These are phyloP conservation scores for Colistium nudipinnis DNA, from an alignment of 2,113 vertebrate genomes.

Conservation along the genomic window DNA sequence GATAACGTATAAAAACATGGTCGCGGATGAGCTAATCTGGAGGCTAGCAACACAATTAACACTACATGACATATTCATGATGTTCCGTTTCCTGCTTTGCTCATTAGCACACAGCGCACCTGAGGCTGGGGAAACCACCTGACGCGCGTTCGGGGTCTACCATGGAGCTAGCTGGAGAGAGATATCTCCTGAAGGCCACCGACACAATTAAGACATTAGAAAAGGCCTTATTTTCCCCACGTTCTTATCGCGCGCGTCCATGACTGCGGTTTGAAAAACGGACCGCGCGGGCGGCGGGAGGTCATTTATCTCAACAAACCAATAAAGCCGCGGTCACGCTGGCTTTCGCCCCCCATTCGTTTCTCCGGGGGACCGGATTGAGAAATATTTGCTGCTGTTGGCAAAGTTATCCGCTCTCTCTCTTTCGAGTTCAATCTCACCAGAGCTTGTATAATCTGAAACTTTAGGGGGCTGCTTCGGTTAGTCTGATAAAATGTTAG, in stretches of 20 bases:
- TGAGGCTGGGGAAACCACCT: neutral
- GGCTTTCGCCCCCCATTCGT: neutral
- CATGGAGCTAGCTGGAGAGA: no score
- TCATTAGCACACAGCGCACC: neutral
- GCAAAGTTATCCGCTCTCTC: neutral
- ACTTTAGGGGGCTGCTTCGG: neutral
- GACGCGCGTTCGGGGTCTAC: no score
- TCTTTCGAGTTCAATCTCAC: neutral
- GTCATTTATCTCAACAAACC: neutral
- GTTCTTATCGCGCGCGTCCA: no score
- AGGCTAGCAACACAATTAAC: neutral
- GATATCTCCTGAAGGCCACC: neutral
- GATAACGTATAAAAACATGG: neutral
- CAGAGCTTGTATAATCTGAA: neutral
- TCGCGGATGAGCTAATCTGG: neutral
- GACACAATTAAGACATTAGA: neutral
- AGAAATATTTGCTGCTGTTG: neutral
- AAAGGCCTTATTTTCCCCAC: neutral
- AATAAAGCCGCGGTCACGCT: neutral
- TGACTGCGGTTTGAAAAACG: neutral
- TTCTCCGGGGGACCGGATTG: neutral
- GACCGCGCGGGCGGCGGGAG: neutral
- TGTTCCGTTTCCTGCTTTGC: neutral
- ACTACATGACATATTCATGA: neutral
- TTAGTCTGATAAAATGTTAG: neutral